phyloP scores from a whole-genome alignment of 2,797 vertebrate genomes.

The Hippocampus kuda region DNA sequence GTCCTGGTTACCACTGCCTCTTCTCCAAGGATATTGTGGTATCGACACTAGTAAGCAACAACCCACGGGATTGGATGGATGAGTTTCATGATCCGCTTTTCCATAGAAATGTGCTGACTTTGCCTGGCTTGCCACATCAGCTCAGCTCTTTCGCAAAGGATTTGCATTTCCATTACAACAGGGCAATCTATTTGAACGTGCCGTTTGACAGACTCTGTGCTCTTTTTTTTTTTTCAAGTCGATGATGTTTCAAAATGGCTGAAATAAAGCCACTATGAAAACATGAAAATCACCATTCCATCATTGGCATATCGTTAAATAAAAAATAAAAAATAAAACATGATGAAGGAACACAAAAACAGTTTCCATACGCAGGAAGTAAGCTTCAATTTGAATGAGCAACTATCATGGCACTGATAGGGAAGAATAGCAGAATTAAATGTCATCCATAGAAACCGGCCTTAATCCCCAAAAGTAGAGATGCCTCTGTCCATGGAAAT shows the following conservation, averaged over 20 bases:
- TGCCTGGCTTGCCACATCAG: slow-evolving; percentile 1
- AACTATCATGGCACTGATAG: not conserved
- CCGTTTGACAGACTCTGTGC: not conserved
- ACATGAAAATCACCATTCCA: not conserved
- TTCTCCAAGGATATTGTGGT: not conserved
- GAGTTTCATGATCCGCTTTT: slow-evolving; percentile 2
- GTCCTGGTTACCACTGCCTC: not conserved
- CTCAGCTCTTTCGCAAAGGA: slow-evolving; percentile 1
- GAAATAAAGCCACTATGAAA: not conserved
- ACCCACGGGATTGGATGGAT: not conserved
- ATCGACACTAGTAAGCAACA: not conserved
- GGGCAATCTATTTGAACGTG: not conserved
- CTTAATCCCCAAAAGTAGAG: slow-evolving; percentile 6
- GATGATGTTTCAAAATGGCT: not conserved
- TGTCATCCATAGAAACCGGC: slow-evolving; percentile 48
- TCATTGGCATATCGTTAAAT: not conserved
- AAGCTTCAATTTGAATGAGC: not conserved
- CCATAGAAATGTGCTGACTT: slow-evolving; percentile 7
- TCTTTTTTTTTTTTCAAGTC: not conserved
- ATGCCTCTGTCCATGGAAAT: slow-evolving; percentile 47
- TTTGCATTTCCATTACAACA: slow-evolving; percentile 6
- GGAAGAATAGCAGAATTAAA: slow-evolving; percentile 48
- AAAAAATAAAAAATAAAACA: not conserved
- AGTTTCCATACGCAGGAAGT: not conserved
- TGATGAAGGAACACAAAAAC: not conserved